Percentiles rank a stretch among this genome's conserved stretches.
phyloP scores from a whole-genome alignment of 2,113 vertebrate species.

The Chunga burmeisteri region DNA sequence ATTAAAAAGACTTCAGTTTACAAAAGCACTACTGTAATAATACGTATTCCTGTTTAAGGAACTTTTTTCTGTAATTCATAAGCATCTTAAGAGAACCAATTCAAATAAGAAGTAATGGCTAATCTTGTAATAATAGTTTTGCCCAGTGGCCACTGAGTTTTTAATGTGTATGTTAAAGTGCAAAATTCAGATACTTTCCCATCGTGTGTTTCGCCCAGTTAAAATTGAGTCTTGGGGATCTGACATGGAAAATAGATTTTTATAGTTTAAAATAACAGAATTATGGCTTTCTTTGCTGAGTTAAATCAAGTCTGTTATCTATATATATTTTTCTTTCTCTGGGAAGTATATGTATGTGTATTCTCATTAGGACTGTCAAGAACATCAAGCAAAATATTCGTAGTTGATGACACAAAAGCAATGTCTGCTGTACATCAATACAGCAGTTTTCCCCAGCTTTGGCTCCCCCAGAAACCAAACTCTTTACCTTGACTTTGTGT shows the following conservation, averaged over 20 bases:
- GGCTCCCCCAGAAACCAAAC: background rate
- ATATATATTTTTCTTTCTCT: background rate
- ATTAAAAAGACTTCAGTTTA: background rate
- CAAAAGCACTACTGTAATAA: background rate
- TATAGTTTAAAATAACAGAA: background rate
- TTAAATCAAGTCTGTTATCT: background rate
- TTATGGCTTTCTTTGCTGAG: background rate
- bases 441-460: background rate
- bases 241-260: background rate
- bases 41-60: background rate
- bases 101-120: background rate
- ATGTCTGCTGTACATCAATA: background rate
- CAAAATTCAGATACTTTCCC: background rate
- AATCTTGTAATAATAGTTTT: background rate
- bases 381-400: background rate
- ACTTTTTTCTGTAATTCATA: background rate
- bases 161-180: background rate
- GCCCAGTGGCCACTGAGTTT: background rate
- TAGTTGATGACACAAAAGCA: background rate
- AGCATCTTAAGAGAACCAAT: background rate
- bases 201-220: background rate
- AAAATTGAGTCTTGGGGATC: background rate
- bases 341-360: background rate
- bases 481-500: background rate
- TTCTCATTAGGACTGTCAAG: background rate